These are phyloP conservation scores for Carapus acus DNA, from an alignment of 2,797 vertebrate species.

Conservation along the genomic window DNA sequence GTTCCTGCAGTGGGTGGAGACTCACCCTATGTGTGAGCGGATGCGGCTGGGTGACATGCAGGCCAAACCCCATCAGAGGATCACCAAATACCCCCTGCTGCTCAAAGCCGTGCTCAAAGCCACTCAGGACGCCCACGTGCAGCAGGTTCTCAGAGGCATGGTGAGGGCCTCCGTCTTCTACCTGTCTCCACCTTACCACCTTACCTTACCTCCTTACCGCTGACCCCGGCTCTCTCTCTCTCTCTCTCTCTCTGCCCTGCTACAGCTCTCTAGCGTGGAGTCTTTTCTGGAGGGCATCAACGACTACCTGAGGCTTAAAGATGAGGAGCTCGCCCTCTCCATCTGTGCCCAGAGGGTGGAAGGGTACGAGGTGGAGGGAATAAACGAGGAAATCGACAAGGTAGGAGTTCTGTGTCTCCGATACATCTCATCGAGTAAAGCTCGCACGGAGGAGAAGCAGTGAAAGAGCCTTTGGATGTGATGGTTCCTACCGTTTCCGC, in stretches of 20 bases:
- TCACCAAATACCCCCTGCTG: constrained; percentile 84
- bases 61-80: constrained; percentile 81
- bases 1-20: constrained; percentile 88
- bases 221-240: neutral
- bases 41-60: constrained; percentile 82
- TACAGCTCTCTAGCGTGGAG: constrained; percentile 70
- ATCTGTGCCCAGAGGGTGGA: constrained; percentile 73
- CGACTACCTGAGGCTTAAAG: constrained; percentile 65
- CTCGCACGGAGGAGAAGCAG: too few relatives aligned
- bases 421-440: too few relatives aligned
- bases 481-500: constrained; percentile 13
- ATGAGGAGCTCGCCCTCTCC: constrained; percentile 70
- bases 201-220: too few relatives aligned
- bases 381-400: constrained; percentile 81
- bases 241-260: neutral
- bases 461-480: neutral
- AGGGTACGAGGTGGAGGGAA: constrained; percentile 73
- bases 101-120: constrained; percentile 76
- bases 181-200: too few relatives aligned
- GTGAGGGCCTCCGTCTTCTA: constrained; percentile 46
- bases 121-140: constrained; percentile 58
- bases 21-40: constrained; percentile 70
- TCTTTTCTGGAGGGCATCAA: constrained; percentile 76
- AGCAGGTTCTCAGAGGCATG: constrained; percentile 67
- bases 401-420: constrained; percentile 65